Base-by-base conservation (phyloP, 2,888 invertebrate genomes). In the Odontomyia ornata region DNA sequence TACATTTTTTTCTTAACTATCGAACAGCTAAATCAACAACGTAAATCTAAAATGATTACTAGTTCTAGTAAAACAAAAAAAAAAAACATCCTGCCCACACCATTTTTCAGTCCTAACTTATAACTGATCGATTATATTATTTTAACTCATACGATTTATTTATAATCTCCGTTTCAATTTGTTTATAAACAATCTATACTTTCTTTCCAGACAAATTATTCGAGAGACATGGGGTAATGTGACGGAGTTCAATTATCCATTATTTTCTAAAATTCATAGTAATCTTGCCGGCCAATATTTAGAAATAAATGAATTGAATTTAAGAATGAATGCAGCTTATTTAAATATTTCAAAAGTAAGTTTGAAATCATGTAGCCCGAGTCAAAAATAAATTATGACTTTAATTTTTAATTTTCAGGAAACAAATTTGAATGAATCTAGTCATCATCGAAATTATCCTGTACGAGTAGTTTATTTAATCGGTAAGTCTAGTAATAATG, bases 221-320 rank as follows among this genome's bases (percentile, higher is more conserved):
- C 85, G 87, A 1, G 86, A 87, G 79, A 85, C 87, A 57, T 87
- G 87, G 87, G 87, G 86, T 4, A 87, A 87, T 79, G 82, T 82
- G 21, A 82, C 83, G 0, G 84, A 86, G 76, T 87, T 87, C 75
- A 87, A 87, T 80, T 87, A 87, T 78, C 80, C 81, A 0, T 81
- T 82, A 71, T 87, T 87, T 80, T 77, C 72, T n/a, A 82, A 83
- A 76, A 76, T 86, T 23, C 87, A 87, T 79, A 80, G 80, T 0
- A 81, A 84, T 73, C 79, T 85, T 57, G 81, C 81, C 23, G 84
- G 84, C 0, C 82, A 81, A 36, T 87, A 85, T 80, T 82, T 85
- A 80, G 77, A 82, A 47, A 81, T 83, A 3, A 80, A 81, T 71
- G 78, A 81, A 7, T 79, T 82, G 25, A 83, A 82, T 15, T 76